phyloP scores from a whole-genome alignment of 2,113 vertebrate species.

The Abramis brama region DNA sequence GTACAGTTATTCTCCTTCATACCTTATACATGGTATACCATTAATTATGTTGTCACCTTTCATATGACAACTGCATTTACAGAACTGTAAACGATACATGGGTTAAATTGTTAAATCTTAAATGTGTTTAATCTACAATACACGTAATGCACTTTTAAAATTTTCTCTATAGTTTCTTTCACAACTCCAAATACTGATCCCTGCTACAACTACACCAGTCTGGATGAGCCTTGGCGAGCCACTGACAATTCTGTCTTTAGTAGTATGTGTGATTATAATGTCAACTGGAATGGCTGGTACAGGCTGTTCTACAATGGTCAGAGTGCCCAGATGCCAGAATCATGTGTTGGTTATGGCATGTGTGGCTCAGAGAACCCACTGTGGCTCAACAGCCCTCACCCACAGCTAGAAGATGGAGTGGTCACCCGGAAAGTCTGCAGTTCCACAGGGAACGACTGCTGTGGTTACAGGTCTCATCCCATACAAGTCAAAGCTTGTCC shows the following conservation, averaged over 20 bases:
- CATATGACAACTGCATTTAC: no score
- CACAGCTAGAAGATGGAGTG: conserved; percentile 13
- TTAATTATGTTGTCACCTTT: not conserved
- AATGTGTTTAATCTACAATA: not conserved
- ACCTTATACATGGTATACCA: no score
- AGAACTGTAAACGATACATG: not conserved
- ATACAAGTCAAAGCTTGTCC: conserved; percentile 54
- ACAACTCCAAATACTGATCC: conserved; percentile 3
- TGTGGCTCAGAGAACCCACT: not conserved
- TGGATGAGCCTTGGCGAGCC: conserved; percentile 29
- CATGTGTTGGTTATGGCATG: not conserved
- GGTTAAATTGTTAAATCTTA: not conserved
- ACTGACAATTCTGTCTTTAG: not conserved
- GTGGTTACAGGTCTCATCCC: conserved; percentile 23
- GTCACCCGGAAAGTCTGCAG: conserved; percentile 3
- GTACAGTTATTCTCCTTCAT: not conserved
- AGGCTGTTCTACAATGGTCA: conserved; percentile 12
- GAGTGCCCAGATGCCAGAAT: conserved; percentile 4
- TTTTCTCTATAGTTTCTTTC: not conserved
- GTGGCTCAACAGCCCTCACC: not conserved
- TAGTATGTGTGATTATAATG: conserved; percentile 8
- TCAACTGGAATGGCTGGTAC: conserved; percentile 15
- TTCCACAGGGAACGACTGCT: conserved; percentile 6
- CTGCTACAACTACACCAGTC: conserved; percentile 6
- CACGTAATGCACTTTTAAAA: not conserved